phyloP scores from a whole-genome alignment of 2,113 vertebrate genomes.

The Syngnathoides biaculeatus region DNA sequence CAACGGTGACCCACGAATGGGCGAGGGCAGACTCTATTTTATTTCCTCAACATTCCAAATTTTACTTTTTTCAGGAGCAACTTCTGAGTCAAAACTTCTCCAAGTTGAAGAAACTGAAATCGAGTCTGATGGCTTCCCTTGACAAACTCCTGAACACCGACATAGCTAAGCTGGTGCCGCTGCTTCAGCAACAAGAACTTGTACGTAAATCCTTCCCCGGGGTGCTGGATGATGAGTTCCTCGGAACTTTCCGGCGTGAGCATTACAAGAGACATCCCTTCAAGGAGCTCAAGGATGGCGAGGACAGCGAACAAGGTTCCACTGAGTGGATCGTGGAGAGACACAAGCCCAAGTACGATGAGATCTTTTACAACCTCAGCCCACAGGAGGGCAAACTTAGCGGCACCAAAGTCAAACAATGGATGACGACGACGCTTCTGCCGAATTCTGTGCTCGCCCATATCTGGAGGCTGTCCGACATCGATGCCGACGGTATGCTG shows the following conservation, averaged over 20 bases:
- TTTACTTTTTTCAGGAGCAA: slow-evolving; percentile 71
- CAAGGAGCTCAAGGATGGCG: slow-evolving; percentile 43
- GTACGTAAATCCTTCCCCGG: slow-evolving; percentile 63
- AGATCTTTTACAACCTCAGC: slow-evolving; percentile 86
- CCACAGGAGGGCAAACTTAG: slow-evolving; percentile 82
- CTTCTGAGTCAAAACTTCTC: slow-evolving; percentile 82
- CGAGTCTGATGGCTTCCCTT: slow-evolving; percentile 77
- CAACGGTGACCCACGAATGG: no score
- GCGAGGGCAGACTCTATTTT: no score
- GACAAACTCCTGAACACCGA: slow-evolving; percentile 81
- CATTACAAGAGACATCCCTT: slow-evolving; percentile 71
- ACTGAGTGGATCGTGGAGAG: slow-evolving; percentile 83
- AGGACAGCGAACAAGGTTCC: slow-evolving; percentile 60
- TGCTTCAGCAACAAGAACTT: slow-evolving; percentile 78
- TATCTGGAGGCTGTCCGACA: slow-evolving; percentile 86
- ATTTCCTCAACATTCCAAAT: not conserved
- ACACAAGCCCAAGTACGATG: slow-evolving; percentile 87
- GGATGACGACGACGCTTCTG: slow-evolving; percentile 85
- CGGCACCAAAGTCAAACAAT: slow-evolving; percentile 80
- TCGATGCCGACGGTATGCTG: slow-evolving; percentile 85
- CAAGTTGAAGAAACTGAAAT: slow-evolving; percentile 83
- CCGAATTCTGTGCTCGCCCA: slow-evolving; percentile 85
- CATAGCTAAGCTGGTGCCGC: slow-evolving; percentile 84
- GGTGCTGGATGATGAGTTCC: slow-evolving; percentile 78
- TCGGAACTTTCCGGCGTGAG: slow-evolving; percentile 78